Base-by-base conservation (phyloP, 2,113 vertebrate species). In the Leuciscus idus region DNA sequence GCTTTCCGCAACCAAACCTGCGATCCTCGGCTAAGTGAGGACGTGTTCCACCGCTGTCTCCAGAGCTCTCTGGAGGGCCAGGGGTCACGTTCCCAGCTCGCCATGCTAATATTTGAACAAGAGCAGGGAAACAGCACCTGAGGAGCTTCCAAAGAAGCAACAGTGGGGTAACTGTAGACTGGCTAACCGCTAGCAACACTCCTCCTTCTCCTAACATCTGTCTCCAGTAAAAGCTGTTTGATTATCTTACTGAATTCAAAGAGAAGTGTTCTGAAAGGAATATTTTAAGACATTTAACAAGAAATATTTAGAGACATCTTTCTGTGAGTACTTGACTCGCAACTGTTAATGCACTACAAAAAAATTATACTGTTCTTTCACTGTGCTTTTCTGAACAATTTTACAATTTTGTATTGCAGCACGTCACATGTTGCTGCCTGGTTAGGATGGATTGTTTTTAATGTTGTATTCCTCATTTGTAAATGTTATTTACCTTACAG, bases 81-180 rank as follows among this genome's bases (percentile, higher is more conserved):
- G 0, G 98, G 97, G 12, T 97, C 98, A 19, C 96, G 96, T 2
- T 95, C 97, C 23, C 98, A 99, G 91, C 95, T 99, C 0, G 98
- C 97, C 83, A 96, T 97, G 96, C 93, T 98, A 84, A 93, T 99
- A 59, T 99, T 98, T 0, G 97, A 99, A 88, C 97, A 98, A 90
- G 97, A 99, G 66, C 97, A 97, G 86, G 96, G 97, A 23, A 99
- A 99, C 87, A 98, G 97, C 92, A 98, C 98, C 90, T 99, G 96
- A 94, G 82, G 59, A 73, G 33, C 70, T 23, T 43, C 7, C 13
- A 4, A 17, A 12, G 5, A 36, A 11, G 46, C n/a, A 77, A 46
- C 39, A 46, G 26, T 11, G 4, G 15, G 46, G 74, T 59, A 74
- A 72, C 46, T 81, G 13, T 30, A 82, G 55, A 86, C 73, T 79